Conservation (phyloP, 2,113 vertebrate species). For the Mustelus asterias region DNA sequence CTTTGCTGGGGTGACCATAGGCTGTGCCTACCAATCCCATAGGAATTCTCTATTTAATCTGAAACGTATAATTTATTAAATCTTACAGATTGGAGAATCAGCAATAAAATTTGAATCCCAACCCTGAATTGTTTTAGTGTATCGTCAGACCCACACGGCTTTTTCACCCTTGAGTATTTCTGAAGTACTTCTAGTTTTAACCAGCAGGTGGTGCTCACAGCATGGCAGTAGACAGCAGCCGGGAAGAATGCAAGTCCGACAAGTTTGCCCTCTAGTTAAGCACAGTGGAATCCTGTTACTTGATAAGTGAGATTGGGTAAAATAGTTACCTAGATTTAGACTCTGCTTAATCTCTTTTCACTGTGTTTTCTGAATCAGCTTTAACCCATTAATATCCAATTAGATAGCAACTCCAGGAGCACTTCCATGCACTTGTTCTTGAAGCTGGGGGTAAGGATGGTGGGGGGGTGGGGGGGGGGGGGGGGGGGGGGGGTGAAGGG, state of each 20-base stretch:
- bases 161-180: not conserved
- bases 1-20: no score
- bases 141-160: no score
- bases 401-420: not conserved
- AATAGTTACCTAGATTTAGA: not conserved
- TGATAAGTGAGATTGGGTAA: not conserved
- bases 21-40: no score
- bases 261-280: not conserved
- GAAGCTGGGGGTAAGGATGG: not conserved
- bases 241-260: not conserved
- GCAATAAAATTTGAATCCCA: not conserved
- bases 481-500: no score
- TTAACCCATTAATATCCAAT: not conserved
- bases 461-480: no score
- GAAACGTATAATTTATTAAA: no score
- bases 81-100: not conserved
- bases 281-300: not conserved
- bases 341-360: not conserved
- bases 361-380: not conserved
- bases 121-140: not conserved
- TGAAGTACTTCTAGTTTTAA: not conserved
- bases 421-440: not conserved
- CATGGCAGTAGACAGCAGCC: no score
- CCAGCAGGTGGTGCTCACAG: slow-evolving; percentile 24
- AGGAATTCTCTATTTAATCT: no score